Base-by-base conservation (phyloP, 2,888 invertebrate species). In the Brenthis daphne region DNA sequence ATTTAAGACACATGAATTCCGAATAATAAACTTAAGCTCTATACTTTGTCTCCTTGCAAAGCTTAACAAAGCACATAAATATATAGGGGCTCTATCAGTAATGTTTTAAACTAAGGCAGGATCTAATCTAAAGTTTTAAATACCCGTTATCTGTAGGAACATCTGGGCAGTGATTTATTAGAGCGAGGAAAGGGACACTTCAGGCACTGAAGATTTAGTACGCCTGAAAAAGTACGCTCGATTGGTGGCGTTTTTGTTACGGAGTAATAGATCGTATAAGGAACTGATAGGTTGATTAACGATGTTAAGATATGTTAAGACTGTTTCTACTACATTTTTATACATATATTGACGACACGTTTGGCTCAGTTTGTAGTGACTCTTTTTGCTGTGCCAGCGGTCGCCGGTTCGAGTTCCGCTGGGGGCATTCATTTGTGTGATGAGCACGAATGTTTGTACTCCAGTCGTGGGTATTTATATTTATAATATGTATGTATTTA, bases 161-260 rank as follows among this genome's bases (percentile, higher is more conserved):
- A 77, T 78, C 76, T 75, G 73, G 68, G 68, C 75, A 74, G 79
- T 81, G 79, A 80, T 80, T 79, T 79, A 80, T 78, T 70, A 74
- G 76, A 64, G 74, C 76, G 74, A 73, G 73, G 75, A 74, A 71
- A 75, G 67, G 76, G 77, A 76, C 77, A 75, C 75, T 77, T 77
- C 81, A 78, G 79, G 78, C 79, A 78, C 74, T 70, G 72, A 75
- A 79, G 80, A 82, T 82, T 82, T 82, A 82, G 79, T 75, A 76
- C 79, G 73, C 58, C 66, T 70, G 67, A 70, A 63, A 65, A 63
- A 43, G 57, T 64, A 64, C 63, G 37, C n/a, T 24, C 29, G 24
- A 58, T 16, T 33, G 11, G 14, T 68, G 47, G 65, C 67, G 69
- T 64, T 67, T 67, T 64, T 58, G 53, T 63, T 20, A 5, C 16